These are phyloP conservation scores for Dinomys branickii DNA, from an alignment of 2,113 vertebrate species.

Conservation along the genomic window DNA sequence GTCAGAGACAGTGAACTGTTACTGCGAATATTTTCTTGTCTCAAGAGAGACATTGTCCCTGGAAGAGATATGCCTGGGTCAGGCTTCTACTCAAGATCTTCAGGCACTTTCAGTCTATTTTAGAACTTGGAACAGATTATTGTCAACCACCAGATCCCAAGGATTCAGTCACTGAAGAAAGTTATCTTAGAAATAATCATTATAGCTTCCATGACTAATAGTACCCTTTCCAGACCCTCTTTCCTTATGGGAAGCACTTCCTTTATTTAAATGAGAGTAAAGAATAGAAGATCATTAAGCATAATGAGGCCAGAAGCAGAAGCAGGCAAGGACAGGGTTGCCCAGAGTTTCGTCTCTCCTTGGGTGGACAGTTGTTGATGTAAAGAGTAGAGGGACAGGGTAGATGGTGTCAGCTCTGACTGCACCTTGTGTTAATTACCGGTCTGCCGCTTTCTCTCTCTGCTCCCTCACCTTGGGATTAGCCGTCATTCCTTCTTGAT, in stretches of 20 bases:
- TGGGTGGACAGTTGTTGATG: constrained; percentile 32
- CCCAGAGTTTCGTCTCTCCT: not conserved
- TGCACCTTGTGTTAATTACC: fast-evolving
- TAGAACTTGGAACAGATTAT: constrained; percentile 67
- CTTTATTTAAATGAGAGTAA: constrained; percentile 62
- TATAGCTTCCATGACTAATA: constrained; percentile 63
- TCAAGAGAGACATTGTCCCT: constrained; percentile 77
- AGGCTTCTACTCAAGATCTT: constrained; percentile 75
- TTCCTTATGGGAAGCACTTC: constrained; percentile 26
- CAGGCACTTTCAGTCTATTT: constrained; percentile 72
- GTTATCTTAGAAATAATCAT: constrained; percentile 73
- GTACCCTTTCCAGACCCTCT: constrained; percentile 52
- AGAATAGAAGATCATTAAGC: constrained; percentile 51
- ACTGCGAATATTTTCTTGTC: constrained; percentile 80
- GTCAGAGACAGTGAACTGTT: constrained; percentile 82
- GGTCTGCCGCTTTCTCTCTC: not conserved
- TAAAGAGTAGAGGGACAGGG: not conserved
- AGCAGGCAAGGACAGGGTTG: not conserved
- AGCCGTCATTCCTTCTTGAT: not conserved
- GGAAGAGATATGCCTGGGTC: constrained; percentile 76
- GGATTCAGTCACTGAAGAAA: constrained; percentile 75
- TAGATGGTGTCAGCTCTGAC: not conserved
- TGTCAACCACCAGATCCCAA: constrained; percentile 68
- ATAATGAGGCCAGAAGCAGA: constrained; percentile 65
- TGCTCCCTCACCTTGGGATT: not conserved